Conservation (phyloP, 1,140 invertebrate genomes). For the Megalonaias nervosa region DNA sequence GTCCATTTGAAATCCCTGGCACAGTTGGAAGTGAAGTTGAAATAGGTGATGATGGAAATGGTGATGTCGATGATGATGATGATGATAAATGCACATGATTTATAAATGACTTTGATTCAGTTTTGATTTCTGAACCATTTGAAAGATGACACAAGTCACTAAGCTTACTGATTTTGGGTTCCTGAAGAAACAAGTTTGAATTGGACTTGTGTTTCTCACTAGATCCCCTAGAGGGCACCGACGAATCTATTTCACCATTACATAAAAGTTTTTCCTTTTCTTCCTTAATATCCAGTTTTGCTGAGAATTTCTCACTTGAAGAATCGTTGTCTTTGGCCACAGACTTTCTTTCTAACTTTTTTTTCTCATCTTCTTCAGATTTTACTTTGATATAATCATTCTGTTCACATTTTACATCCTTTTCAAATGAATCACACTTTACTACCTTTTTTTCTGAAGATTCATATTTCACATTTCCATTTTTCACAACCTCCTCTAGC, state of each 20-base stretch:
- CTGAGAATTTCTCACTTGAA: not conserved
- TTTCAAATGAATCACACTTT: slow-evolving; percentile 32
- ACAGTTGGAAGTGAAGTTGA: slow-evolving; percentile 27
- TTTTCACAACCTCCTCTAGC: slow-evolving; percentile 13
- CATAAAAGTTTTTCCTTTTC: not conserved
- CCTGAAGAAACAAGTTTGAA: slow-evolving; percentile 49
- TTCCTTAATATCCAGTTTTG: slow-evolving; percentile 2
- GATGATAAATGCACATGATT: slow-evolving; percentile 4
- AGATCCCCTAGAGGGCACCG: not conserved
- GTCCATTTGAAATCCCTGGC: too few species aligned
- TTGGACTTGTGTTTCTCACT: slow-evolving; percentile 4
- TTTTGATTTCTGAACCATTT: slow-evolving; percentile 23
- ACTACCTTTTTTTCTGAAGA: slow-evolving; percentile 12
- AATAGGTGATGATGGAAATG: slow-evolving; percentile 8
- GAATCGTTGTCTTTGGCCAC: not conserved
- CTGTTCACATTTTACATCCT: slow-evolving; percentile 45
- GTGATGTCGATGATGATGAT: slow-evolving; percentile 32
- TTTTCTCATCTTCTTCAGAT: slow-evolving; percentile 7
- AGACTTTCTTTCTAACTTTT: slow-evolving; percentile 6
- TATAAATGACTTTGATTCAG: not conserved
- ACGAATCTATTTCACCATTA: not conserved
- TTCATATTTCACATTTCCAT: slow-evolving; percentile 22
- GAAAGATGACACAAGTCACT: slow-evolving; percentile 44
- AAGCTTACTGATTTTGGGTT: slow-evolving; percentile 43
- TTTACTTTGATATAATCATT: not conserved